Evolutionary conservation across 2,888 invertebrate species (phyloP).

Genomic region (Mesorhabditis sp.): DNA sequence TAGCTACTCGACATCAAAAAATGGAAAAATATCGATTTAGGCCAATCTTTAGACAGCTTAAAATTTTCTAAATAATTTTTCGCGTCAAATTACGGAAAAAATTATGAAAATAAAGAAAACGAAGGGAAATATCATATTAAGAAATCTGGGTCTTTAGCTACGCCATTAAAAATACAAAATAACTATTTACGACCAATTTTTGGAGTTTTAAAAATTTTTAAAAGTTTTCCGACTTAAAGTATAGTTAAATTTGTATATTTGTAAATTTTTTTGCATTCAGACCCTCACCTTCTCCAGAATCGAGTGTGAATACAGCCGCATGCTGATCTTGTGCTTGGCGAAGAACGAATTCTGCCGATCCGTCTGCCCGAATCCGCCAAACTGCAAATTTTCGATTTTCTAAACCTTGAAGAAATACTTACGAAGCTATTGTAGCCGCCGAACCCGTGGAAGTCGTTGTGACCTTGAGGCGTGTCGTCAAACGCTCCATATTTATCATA

Average conservation of each 20-base stretch:
- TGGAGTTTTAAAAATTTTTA: too few relatives aligned
- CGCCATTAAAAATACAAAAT: neutral
- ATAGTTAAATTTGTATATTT: too few relatives aligned
- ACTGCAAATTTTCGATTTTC: slow-evolving; percentile 8
- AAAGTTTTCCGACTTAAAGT: too few relatives aligned
- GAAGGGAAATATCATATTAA: too few relatives aligned
- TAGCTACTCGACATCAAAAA: too few relatives aligned
- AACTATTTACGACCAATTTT: slow-evolving; percentile 1
- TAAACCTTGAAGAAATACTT: slow-evolving; percentile 14
- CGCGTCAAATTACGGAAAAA: too few relatives aligned
- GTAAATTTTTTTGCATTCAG: neutral
- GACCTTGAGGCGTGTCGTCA: slow-evolving; percentile 35
- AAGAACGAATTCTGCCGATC: slow-evolving; percentile 37
- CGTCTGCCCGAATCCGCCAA: slow-evolving; percentile 30
- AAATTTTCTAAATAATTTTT: too few relatives aligned
- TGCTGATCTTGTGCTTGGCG: slow-evolving; percentile 41
- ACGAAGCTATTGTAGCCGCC: slow-evolving; percentile 42
- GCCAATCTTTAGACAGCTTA: neutral
- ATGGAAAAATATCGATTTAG: too few relatives aligned
- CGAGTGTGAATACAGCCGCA: slow-evolving; percentile 39
- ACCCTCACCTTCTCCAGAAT: slow-evolving; percentile 40
- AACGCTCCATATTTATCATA: slow-evolving; percentile 52
- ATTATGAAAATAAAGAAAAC: too few relatives aligned
- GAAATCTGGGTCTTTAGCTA: too few relatives aligned
- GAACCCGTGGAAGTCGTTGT: slow-evolving; percentile 12